Evolutionary conservation across 2,797 vertebrate genomes (phyloP).

Genomic region (Muraenolepis orangiensis): DNA sequence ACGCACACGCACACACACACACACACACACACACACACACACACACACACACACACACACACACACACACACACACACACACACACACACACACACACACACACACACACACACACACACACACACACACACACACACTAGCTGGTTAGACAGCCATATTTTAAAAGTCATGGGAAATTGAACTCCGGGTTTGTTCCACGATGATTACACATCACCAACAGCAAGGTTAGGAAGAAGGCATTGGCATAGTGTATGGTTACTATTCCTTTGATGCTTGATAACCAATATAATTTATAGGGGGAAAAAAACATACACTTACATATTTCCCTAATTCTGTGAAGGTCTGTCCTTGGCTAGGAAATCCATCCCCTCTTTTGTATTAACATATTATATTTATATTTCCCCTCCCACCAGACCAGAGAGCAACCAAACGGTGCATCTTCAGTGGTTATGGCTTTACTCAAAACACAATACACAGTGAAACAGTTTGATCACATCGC

Average conservation of each 20-base stretch:
- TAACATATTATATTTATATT: neutral
- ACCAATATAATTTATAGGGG: neutral
- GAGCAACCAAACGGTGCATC: neutral
- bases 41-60: too few species aligned
- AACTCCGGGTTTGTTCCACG: neutral
- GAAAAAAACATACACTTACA: too few species aligned
- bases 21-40: too few species aligned
- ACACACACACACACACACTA: neutral
- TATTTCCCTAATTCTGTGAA: neutral
- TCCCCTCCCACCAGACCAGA: neutral
- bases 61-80: too few species aligned
- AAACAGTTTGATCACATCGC: neutral
- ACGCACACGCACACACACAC: neutral
- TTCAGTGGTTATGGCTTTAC: neutral
- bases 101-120: neutral
- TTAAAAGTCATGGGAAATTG: too few species aligned
- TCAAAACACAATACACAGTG: neutral
- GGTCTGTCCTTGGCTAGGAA: neutral
- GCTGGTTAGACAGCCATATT: neutral
- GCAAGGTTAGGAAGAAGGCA: neutral
- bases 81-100: neutral
- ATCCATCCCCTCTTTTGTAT: neutral
- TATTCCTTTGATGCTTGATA: neutral
- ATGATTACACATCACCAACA: neutral
- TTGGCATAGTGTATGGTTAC: neutral